phyloP scores from a whole-genome alignment of 2,888 invertebrate genomes.

The Melikaiella ostensackeni region DNA sequence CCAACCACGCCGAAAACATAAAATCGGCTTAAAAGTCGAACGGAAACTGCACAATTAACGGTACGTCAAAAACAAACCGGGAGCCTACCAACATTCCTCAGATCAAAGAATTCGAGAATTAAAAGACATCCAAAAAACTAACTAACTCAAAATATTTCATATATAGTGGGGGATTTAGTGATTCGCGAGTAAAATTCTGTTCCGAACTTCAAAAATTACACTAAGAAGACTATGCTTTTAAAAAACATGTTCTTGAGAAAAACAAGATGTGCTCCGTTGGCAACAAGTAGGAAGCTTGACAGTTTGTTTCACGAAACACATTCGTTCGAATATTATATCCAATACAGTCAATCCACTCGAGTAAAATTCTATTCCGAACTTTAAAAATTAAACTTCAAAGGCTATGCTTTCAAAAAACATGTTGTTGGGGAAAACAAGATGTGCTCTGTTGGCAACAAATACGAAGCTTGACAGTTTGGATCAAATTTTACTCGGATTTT shows the following conservation, averaged over 20 bases:
- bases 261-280: conserved; percentile 23
- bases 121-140: not conserved
- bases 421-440: conserved; percentile 5
- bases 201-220: conserved; percentile 8
- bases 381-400: conserved; percentile 9
- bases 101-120: conserved; percentile 3
- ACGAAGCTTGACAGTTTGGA: not conserved
- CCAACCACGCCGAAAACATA: not conserved
- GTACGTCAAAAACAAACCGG: conserved; percentile 5
- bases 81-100: no score
- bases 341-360: no score
- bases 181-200: conserved; percentile 12
- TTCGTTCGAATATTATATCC: no score
- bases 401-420: conserved; percentile 11
- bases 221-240: conserved; percentile 3
- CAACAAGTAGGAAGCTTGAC: conserved; percentile 9
- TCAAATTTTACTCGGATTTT: no score
- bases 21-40: conserved; percentile 4
- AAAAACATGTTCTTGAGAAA: conserved; percentile 20
- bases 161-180: conserved; percentile 4
- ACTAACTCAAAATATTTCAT: not conserved
- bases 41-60: conserved; percentile 28
- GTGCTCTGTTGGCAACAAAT: conserved; percentile 28
- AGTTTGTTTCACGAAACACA: no score
- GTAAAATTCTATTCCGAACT: conserved; percentile 10